Percentiles rank a stretch among this genome's conserved stretches.
Conservation (phyloP, 2,888 invertebrate species). For the Fragum sueziense region DNA sequence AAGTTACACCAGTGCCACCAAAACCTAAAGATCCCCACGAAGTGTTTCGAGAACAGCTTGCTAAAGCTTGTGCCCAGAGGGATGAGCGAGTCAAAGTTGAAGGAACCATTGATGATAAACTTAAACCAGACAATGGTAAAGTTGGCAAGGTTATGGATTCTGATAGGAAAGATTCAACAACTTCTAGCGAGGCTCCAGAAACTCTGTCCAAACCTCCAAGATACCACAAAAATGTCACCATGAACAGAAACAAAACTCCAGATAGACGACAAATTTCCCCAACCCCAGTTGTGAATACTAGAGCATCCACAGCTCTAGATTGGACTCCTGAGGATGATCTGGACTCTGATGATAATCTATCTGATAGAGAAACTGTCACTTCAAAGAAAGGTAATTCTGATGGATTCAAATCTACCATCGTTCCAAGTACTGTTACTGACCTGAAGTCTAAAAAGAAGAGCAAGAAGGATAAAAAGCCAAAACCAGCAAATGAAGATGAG, state of each 20-base stretch:
- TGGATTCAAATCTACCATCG: slow-evolving; percentile 72
- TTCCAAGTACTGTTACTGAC: slow-evolving; percentile 67
- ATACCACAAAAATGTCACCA: slow-evolving; percentile 56
- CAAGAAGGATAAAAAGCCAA: slow-evolving; percentile 52
- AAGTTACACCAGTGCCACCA: slow-evolving; percentile 63
- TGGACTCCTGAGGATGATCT: slow-evolving; percentile 77
- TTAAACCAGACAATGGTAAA: slow-evolving; percentile 35
- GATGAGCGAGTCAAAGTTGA: slow-evolving; percentile 62
- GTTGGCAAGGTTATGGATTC: slow-evolving; percentile 16
- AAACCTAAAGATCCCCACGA: slow-evolving; percentile 71
- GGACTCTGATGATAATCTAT: slow-evolving; percentile 75
- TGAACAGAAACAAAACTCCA: slow-evolving; percentile 42
- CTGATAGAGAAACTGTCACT: slow-evolving; percentile 60
- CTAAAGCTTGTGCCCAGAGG: slow-evolving; percentile 65
- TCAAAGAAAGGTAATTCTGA: slow-evolving; percentile 55
- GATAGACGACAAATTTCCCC: slow-evolving; percentile 12
- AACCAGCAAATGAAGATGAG: slow-evolving; percentile 34
- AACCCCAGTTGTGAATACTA: slow-evolving; percentile 22
- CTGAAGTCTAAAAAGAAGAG: slow-evolving; percentile 60
- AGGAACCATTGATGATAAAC: slow-evolving; percentile 61
- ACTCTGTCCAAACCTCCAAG: slow-evolving; percentile 57
- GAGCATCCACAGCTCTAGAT: slow-evolving; percentile 61
- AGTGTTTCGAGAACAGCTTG: slow-evolving; percentile 69
- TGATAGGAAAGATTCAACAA: slow-evolving; percentile 30
- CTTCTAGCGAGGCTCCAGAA: slow-evolving; percentile 48